These are phyloP conservation scores for Idris sp. DNA, from an alignment of 1,140 invertebrate genomes.

Conservation along the genomic window DNA sequence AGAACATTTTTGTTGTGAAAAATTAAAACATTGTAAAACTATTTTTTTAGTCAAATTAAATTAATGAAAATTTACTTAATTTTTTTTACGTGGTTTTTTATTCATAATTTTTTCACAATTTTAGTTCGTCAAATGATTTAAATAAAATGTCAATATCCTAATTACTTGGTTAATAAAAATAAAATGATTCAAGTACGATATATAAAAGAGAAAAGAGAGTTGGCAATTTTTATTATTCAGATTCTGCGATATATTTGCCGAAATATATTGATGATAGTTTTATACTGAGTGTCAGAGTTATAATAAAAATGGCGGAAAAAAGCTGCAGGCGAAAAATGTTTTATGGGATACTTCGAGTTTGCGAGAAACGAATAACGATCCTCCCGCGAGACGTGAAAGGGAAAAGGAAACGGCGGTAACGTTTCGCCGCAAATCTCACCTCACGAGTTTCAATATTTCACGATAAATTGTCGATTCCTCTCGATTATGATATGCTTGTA, in stretches of 20 bases:
- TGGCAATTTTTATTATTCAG: slow-evolving; percentile 55
- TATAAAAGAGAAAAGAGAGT: too few relatives aligned
- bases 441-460: slow-evolving; percentile 71
- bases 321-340: slow-evolving; percentile 46
- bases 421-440: slow-evolving; percentile 63
- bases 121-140: too few relatives aligned
- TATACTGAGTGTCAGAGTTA: slow-evolving; percentile 52
- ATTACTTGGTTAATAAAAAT: too few relatives aligned
- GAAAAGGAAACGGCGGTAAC: slow-evolving; percentile 58
- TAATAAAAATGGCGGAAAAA: slow-evolving; percentile 59
- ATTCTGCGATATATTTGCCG: slow-evolving; percentile 52
- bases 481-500: slow-evolving; percentile 73
- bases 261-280: slow-evolving; percentile 63
- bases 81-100: too few relatives aligned
- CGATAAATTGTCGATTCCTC: slow-evolving; percentile 73
- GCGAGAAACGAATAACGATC: slow-evolving; percentile 63
- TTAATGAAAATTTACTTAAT: too few relatives aligned
- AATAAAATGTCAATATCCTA: too few relatives aligned
- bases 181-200: too few relatives aligned
- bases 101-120: too few relatives aligned
- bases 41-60: too few relatives aligned
- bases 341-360: slow-evolving; percentile 52
- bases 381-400: slow-evolving; percentile 50
- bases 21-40: too few relatives aligned
- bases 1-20: too few relatives aligned